Conservation (phyloP, 1,140 invertebrate species). For the Limonius californicus region DNA sequence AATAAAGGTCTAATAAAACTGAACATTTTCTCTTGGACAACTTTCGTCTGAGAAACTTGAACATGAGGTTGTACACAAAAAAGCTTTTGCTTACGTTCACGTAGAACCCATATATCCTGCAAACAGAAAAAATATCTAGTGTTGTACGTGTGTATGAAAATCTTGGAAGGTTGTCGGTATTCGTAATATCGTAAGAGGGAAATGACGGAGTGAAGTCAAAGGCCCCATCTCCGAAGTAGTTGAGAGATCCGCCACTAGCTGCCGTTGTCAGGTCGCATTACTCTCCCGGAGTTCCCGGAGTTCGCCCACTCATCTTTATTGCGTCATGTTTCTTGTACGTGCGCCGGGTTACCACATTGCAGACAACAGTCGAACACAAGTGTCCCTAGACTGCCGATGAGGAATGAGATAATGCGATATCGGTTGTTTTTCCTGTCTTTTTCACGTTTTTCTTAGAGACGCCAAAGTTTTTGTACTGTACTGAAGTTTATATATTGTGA, state of each 20-base stretch:
- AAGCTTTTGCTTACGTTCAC: too few species aligned
- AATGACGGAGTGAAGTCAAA: background rate
- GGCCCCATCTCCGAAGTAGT: background rate
- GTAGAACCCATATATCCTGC: too few species aligned
- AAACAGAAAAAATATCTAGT: background rate
- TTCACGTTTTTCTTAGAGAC: constrained; percentile 2
- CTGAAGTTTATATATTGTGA: constrained; percentile 13
- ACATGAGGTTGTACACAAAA: too few species aligned
- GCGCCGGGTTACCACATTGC: constrained; percentile 26
- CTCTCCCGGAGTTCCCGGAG: constrained; percentile 18
- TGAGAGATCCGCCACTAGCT: constrained; percentile 2
- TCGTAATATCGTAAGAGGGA: background rate
- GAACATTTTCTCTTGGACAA: too few species aligned
- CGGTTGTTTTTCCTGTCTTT: constrained; percentile 19
- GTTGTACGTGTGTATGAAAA: background rate
- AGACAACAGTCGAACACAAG: constrained; percentile 32
- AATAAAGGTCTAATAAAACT: too few species aligned
- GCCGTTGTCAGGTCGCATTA: constrained; percentile 25
- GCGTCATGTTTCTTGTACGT: constrained; percentile 39
- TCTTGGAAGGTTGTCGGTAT: background rate
- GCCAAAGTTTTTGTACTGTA: background rate
- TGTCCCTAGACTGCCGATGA: constrained; percentile 24
- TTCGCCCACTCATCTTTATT: constrained; percentile 38
- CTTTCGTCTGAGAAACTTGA: too few species aligned
- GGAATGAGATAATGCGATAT: constrained; percentile 24